Evolutionary conservation across 2,113 vertebrate species (phyloP).

Genomic region (Azemiops feae): DNA sequence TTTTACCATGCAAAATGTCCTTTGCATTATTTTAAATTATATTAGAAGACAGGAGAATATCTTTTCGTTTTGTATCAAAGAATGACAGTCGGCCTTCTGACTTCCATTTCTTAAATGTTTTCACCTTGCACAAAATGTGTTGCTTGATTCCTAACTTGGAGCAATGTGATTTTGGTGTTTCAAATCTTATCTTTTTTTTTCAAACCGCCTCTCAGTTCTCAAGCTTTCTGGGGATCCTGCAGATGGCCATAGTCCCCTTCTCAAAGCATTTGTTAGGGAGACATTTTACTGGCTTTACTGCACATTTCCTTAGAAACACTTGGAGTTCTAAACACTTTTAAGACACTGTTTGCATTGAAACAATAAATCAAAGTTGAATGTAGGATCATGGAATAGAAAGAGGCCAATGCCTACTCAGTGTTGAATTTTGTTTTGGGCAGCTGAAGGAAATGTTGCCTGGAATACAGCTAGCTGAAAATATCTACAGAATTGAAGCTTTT

Average conservation of each 20-base stretch:
- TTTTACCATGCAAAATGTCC: background rate
- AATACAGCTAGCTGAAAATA: constrained; percentile 26
- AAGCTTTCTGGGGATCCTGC: background rate
- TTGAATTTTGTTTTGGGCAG: constrained; percentile 37
- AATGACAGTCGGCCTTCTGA: background rate
- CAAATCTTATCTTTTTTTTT: background rate
- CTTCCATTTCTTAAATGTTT: background rate
- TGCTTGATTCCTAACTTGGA: background rate
- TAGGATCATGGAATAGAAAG: background rate
- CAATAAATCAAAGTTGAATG: constrained; percentile 21
- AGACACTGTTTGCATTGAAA: background rate
- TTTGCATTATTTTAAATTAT: background rate
- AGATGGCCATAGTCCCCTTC: background rate
- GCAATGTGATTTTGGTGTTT: background rate
- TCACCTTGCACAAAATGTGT: background rate
- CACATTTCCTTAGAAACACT: constrained; percentile 36
- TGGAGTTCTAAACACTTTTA: constrained; percentile 25
- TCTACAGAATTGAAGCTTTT: constrained; percentile 1
- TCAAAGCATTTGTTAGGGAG: background rate
- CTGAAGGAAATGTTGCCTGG: constrained; percentile 14
- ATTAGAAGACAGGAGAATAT: background rate
- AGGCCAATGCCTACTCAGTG: background rate
- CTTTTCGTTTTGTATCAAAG: background rate
- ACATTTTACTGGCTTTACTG: constrained; percentile 13
- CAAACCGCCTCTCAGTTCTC: background rate